Evolutionary conservation across 2,113 vertebrate species (phyloP).

Genomic region (Sminthopsis crassicaudata): DNA sequence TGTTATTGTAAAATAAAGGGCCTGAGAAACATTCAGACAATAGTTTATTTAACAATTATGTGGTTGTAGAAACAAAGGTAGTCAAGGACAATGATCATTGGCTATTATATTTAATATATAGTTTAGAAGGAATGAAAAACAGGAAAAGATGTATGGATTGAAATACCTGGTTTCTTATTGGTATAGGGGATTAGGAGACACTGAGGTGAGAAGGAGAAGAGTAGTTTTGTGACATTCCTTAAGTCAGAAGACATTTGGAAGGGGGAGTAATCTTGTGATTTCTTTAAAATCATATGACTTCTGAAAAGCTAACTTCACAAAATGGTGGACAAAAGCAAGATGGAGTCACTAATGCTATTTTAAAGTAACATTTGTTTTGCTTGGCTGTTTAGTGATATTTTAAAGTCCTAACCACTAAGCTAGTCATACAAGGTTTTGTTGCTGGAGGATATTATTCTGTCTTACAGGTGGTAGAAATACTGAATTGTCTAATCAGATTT

Average conservation of each 20-base stretch:
- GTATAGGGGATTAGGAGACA: background rate
- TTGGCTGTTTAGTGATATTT: background rate
- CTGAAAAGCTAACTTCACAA: background rate
- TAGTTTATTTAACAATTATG: background rate
- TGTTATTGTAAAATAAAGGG: background rate
- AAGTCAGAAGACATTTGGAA: background rate
- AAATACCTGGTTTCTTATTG: background rate
- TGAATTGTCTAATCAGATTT: background rate
- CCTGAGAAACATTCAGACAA: background rate
- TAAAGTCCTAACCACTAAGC: background rate
- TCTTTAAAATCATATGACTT: background rate
- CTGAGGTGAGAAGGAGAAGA: background rate
- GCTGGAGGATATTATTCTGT: background rate
- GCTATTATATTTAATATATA: background rate
- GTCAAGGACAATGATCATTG: background rate
- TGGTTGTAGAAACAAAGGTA: background rate
- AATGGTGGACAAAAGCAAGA: background rate
- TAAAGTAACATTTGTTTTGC: background rate
- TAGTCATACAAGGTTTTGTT: background rate
- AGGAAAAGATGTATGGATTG: background rate
- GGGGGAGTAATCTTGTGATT: background rate
- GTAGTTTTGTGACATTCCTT: background rate
- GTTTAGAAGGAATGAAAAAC: background rate
- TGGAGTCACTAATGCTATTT: background rate
- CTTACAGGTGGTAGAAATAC: background rate